Conservation (phyloP, 1,140 invertebrate species). For the Venturia canescens region DNA sequence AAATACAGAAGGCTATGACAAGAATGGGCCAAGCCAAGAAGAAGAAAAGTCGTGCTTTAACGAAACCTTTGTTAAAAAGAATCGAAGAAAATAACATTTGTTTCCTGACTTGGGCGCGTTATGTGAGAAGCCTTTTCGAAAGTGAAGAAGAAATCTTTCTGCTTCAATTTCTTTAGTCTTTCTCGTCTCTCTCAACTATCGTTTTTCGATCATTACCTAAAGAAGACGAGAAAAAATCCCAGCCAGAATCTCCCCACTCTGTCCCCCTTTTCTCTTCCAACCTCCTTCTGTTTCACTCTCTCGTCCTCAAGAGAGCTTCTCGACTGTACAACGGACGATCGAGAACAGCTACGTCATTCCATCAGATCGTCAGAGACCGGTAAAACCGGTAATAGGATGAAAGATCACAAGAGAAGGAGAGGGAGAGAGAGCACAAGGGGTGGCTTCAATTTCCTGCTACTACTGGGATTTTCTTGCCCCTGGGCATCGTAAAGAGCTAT, state of each 20-base stretch:
- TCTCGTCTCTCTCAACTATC: too few relatives aligned
- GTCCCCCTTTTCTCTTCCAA: not conserved
- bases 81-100: too few relatives aligned
- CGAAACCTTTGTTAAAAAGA: too few relatives aligned
- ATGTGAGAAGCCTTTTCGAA: too few relatives aligned
- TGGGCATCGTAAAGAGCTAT: conserved; percentile 18
- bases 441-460: conserved; percentile 22
- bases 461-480: conserved; percentile 23
- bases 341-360: conserved; percentile 26
- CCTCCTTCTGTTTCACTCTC: not conserved
- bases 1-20: too few relatives aligned
- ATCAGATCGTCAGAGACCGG: conserved; percentile 12
- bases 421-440: not conserved
- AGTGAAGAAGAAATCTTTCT: too few relatives aligned
- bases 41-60: too few relatives aligned
- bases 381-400: not conserved
- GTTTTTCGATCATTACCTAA: too few relatives aligned
- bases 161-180: too few relatives aligned
- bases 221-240: not conserved
- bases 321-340: conserved; percentile 9
- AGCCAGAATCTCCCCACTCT: not conserved
- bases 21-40: too few relatives aligned
- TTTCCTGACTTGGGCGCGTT: too few relatives aligned
- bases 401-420: not conserved
- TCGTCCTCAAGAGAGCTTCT: not conserved